These are phyloP conservation scores for Parotocinclus haroldoi DNA, from an alignment of 2,797 vertebrate species.

Conservation along the genomic window DNA sequence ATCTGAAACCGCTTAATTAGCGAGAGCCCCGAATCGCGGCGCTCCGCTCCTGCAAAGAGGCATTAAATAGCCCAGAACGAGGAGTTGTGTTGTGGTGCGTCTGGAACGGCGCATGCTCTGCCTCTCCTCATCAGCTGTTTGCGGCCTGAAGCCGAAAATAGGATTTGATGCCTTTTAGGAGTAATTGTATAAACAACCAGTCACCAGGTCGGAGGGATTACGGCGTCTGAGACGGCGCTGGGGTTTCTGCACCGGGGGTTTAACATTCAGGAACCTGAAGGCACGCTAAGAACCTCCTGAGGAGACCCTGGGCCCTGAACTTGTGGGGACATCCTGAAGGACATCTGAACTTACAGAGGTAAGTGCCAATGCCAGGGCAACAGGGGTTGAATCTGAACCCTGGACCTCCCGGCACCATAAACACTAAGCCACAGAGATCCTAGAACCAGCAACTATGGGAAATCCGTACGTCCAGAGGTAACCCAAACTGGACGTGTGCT, in stretches of 20 bases:
- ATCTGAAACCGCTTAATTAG: constrained; percentile 73
- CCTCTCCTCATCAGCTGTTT: constrained; percentile 61
- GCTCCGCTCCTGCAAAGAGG: constrained; percentile 49
- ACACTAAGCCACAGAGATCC: too few species aligned
- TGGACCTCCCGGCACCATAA: too few species aligned
- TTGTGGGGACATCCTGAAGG: too few species aligned
- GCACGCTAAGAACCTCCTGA: too few species aligned
- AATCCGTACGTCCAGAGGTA: too few species aligned
- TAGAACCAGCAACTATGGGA: too few species aligned
- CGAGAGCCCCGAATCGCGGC: constrained; percentile 41
- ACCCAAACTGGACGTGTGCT: too few species aligned
- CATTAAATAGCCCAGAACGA: constrained; percentile 65
- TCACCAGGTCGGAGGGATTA: constrained; percentile 63
- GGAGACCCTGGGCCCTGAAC: too few species aligned
- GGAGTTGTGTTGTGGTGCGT: constrained; percentile 50
- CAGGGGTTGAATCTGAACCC: too few species aligned
- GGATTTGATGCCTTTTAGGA: constrained; percentile 62
- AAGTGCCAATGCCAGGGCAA: too few species aligned
- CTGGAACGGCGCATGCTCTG: constrained; percentile 62
- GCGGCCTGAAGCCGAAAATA: constrained; percentile 57
- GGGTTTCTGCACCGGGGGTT: too few species aligned
- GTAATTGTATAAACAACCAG: constrained; percentile 63
- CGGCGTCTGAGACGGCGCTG: constrained; percentile 43
- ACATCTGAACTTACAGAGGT: too few species aligned
- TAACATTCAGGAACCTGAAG: constrained; percentile 1